Percentiles rank a stretch among this genome's conserved stretches.
These are phyloP conservation scores for Ostrea edulis DNA, from an alignment of 1,140 invertebrate species.

Conservation along the genomic window DNA sequence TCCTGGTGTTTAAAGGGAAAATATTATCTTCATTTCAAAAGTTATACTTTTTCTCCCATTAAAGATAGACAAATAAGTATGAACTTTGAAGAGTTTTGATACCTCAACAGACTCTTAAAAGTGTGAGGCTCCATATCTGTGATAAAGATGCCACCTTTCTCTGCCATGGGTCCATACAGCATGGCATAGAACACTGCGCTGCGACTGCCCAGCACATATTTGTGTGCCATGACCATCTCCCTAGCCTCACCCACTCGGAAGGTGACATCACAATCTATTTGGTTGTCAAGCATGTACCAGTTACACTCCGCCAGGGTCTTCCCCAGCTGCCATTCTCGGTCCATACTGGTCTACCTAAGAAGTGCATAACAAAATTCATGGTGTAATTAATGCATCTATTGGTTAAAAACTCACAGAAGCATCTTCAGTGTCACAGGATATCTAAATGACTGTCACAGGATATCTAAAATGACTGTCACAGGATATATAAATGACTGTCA, in stretches of 20 bases:
- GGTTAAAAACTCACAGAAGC: no score
- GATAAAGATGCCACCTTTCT: constrained; percentile 53
- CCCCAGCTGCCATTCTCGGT: constrained; percentile 58
- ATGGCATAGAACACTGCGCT: constrained; percentile 66
- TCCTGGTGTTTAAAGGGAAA: no score
- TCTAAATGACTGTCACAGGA: no score
- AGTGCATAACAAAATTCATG: no score
- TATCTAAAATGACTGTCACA: no score
- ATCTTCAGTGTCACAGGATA: no score
- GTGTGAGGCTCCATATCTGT: constrained; percentile 63
- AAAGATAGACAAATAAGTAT: neutral
- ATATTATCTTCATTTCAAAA: no score
- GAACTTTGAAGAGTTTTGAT: constrained; percentile 9
- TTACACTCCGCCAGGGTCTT: constrained; percentile 62
- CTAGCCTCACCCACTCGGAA: constrained; percentile 62
- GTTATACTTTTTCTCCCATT: no score
- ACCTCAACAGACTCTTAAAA: constrained; percentile 63
- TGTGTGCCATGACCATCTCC: constrained; percentile 60
- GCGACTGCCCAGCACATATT: constrained; percentile 63
- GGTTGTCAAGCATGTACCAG: constrained; percentile 64
- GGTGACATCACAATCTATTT: constrained; percentile 67
- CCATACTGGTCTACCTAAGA: neutral
- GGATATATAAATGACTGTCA: no score
- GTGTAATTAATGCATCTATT: no score
- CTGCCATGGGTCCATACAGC: constrained; percentile 64